Evolutionary conservation across 2,888 invertebrate genomes (phyloP).

Genomic region (Hirtodrosophila trivittata): DNA sequence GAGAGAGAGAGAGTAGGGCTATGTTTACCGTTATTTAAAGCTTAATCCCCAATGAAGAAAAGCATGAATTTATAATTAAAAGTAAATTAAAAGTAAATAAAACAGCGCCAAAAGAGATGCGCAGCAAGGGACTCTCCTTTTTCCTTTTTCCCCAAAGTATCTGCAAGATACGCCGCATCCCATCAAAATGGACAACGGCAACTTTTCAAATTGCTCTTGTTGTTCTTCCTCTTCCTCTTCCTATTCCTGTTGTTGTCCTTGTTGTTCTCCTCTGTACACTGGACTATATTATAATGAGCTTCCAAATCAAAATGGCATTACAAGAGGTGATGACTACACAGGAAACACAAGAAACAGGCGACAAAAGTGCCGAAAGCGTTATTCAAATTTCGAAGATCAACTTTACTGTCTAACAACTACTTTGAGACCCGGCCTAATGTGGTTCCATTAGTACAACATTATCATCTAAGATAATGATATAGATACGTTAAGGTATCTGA

Average conservation of each 20-base stretch:
- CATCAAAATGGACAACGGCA: constrained; percentile 27
- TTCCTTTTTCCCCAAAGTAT: constrained; percentile 27
- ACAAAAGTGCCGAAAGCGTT: constrained; percentile 40
- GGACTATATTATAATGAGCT: constrained; percentile 40
- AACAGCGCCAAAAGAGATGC: constrained; percentile 58
- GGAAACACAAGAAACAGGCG: constrained; percentile 40
- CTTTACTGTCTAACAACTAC: constrained; percentile 15
- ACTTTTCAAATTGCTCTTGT: constrained; percentile 22
- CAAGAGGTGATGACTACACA: constrained; percentile 27
- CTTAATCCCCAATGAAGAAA: constrained; percentile 73
- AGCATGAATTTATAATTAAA: constrained; percentile 79
- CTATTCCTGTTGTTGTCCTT: not conserved
- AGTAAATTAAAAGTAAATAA: constrained; percentile 80
- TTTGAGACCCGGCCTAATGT: too few species aligned
- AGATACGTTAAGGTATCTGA: too few species aligned
- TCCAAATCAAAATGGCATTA: constrained; percentile 24
- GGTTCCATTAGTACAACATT: too few species aligned
- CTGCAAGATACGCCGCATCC: constrained; percentile 19
- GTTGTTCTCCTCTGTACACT: constrained; percentile 10
- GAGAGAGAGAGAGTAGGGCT: not conserved
- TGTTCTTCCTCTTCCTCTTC: not conserved
- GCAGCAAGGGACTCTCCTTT: constrained; percentile 22
- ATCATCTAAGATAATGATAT: too few species aligned
- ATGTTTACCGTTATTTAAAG: constrained; percentile 77
- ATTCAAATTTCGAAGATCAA: constrained; percentile 13